Conservation (phyloP, 2,888 invertebrate genomes). For the Rhogogaster chlorosoma region DNA sequence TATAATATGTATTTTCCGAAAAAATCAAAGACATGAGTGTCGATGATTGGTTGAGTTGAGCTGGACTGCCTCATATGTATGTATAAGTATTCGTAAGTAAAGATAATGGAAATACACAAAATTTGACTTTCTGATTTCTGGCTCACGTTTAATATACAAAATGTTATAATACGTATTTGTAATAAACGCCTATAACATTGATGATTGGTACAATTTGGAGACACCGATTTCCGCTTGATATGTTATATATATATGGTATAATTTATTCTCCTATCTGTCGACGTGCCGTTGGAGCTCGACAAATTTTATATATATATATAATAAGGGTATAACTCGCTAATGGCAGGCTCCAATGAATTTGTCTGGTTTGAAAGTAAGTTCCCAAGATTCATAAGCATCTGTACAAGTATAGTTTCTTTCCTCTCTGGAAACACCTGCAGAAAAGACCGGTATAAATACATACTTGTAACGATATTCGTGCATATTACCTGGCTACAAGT, state of each 20-base stretch:
- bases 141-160: neutral
- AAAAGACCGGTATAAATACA: neutral
- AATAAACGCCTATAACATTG: neutral
- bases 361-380: neutral
- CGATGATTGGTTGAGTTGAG: too few species aligned
- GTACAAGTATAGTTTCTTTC: neutral
- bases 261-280: neutral
- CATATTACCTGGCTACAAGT: neutral
- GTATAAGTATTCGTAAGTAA: neutral
- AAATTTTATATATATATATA: neutral
- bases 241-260: neutral
- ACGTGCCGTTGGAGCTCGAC: neutral
- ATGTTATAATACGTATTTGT: neutral
- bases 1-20: too few species aligned
- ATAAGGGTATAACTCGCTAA: neutral
- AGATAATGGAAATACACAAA: neutral
- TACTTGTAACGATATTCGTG: neutral
- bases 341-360: constrained; percentile 4
- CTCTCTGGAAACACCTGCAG: neutral
- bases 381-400: neutral
- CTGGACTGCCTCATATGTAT: too few species aligned
- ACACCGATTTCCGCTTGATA: neutral
- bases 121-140: neutral
- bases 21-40: too few species aligned
- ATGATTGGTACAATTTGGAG: neutral